These are phyloP conservation scores for Botia almorhae DNA, from an alignment of 2,797 vertebrate genomes.

Conservation along the genomic window DNA sequence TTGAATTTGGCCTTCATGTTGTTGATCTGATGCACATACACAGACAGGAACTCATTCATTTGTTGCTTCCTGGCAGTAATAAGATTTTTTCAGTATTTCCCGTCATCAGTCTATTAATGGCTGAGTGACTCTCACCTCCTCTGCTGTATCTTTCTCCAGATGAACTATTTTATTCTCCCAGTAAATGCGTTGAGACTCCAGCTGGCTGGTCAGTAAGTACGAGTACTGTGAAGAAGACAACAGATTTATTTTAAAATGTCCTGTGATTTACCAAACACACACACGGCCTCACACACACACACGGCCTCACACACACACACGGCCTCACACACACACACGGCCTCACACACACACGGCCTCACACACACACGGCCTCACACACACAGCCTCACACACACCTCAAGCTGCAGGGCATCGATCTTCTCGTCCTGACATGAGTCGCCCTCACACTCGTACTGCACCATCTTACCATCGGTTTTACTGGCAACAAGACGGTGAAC, in stretches of 20 bases:
- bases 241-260: background rate
- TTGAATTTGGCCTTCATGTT: conserved; percentile 99
- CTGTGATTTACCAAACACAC: background rate
- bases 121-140: conserved; percentile 82
- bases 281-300: background rate
- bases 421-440: conserved; percentile 96
- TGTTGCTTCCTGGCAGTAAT: background rate
- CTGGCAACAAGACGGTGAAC: conserved; percentile 97
- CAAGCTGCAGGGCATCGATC: conserved; percentile 93
- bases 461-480: conserved; percentile 97
- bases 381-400: conserved; percentile 74
- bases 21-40: conserved; percentile 83
- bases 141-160: conserved; percentile 94
- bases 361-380: background rate
- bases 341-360: too few relatives aligned
- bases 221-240: conserved; percentile 83
- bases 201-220: conserved; percentile 94
- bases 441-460: conserved; percentile 96
- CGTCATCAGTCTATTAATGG: background rate
- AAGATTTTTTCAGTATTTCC: background rate
- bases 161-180: conserved; percentile 99
- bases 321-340: too few relatives aligned
- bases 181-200: conserved; percentile 96
- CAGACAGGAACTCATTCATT: background rate
- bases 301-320: background rate